phyloP scores from a whole-genome alignment of 2,113 vertebrate species.

The Callopanchax toddi region DNA sequence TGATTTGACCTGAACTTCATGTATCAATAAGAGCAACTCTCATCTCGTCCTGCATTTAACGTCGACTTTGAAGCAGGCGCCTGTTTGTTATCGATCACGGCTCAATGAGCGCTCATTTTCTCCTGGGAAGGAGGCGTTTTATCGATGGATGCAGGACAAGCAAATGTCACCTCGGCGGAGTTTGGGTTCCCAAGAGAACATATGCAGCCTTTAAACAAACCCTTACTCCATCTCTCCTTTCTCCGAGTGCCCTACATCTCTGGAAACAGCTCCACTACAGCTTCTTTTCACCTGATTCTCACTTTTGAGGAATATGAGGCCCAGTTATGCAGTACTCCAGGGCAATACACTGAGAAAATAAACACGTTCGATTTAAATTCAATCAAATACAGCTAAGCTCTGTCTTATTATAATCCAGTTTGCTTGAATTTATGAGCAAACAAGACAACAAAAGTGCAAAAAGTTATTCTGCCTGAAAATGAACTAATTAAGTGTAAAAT shows the following conservation, averaged over 20 bases:
- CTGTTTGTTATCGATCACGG: constrained; percentile 53
- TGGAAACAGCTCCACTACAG: too few species aligned
- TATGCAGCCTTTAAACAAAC: constrained; percentile 13
- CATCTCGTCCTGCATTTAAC: constrained; percentile 13
- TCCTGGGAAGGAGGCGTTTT: constrained; percentile 5
- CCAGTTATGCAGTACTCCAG: not conserved
- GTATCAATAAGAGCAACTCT: not conserved
- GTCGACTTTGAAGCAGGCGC: not conserved
- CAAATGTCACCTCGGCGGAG: constrained; percentile 33
- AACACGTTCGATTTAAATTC: not conserved
- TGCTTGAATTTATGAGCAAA: not conserved
- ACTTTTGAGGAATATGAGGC: too few species aligned
- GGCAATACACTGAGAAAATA: not conserved
- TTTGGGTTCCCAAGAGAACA: constrained; percentile 23
- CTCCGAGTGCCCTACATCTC: too few species aligned
- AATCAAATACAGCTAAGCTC: not conserved
- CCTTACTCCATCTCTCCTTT: not conserved
- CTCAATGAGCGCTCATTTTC: constrained; percentile 26
- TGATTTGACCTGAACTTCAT: not conserved
- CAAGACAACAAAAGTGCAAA: not conserved
- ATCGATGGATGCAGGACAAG: constrained; percentile 29
- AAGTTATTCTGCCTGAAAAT: not conserved
- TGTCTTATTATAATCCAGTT: not conserved
- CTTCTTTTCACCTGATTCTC: not conserved
- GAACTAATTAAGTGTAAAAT: too few species aligned